Conservation (phyloP, 2,888 invertebrate genomes). For the Pegoplata infirma region DNA sequence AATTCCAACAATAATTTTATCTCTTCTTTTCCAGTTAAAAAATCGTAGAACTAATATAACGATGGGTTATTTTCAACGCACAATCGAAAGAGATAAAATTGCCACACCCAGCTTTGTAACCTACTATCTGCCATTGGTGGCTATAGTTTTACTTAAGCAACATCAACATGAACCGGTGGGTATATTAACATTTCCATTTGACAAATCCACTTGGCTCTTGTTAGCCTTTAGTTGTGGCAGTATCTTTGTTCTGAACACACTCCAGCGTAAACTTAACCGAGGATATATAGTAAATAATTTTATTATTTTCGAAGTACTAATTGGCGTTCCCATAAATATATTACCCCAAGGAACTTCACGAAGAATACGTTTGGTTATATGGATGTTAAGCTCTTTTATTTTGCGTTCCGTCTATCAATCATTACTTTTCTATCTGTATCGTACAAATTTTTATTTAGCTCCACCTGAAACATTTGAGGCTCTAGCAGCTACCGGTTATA, state of each 20-base stretch:
- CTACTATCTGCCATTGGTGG: slow-evolving; percentile 63
- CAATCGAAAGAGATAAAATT: slow-evolving; percentile 25
- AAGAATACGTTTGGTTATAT: slow-evolving; percentile 1
- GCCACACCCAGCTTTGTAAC: slow-evolving; percentile 65
- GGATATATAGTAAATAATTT: too few species aligned
- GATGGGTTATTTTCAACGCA: too few species aligned
- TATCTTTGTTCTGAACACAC: not conserved
- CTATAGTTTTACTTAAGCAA: too few species aligned
- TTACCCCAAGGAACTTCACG: not conserved
- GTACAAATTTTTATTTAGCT: not conserved
- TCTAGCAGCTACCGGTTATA: slow-evolving; percentile 4
- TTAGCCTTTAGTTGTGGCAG: slow-evolving; percentile 42
- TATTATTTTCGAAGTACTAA: slow-evolving; percentile 13
- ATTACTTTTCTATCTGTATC: slow-evolving; percentile 29
- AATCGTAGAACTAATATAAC: too few species aligned
- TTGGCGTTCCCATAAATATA: slow-evolving; percentile 14
- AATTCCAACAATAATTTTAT: not conserved
- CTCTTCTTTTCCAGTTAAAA: slow-evolving; percentile 15
- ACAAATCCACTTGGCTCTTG: slow-evolving; percentile 58
- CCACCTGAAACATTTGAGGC: slow-evolving; percentile 14
- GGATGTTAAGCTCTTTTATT: slow-evolving; percentile 20
- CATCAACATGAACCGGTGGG: slow-evolving; percentile 60
- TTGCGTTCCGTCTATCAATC: too few species aligned
- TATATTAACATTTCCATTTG: slow-evolving; percentile 65
- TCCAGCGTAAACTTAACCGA: not conserved